Evolutionary conservation across 2,113 vertebrate genomes (phyloP).

Genomic region (Apaloderma vittatum): DNA sequence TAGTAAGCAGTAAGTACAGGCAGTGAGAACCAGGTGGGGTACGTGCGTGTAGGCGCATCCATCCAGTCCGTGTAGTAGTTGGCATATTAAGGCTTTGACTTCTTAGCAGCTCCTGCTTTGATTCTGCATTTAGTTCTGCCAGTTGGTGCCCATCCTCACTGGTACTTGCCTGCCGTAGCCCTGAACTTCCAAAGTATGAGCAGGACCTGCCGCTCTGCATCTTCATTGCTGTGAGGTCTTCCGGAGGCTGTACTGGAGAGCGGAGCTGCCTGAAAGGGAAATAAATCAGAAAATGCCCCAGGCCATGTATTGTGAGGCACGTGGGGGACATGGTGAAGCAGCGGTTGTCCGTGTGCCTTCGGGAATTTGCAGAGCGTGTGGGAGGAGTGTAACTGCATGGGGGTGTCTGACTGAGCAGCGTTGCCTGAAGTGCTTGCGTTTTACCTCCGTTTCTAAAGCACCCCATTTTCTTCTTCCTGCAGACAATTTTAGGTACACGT

Average conservation of each 20-base stretch:
- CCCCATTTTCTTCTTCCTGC: conserved; percentile 60
- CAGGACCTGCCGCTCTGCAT: background rate
- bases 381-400: background rate
- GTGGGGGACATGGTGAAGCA: fast-evolving
- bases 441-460: background rate
- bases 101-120: background rate
- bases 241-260: background rate
- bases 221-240: background rate
- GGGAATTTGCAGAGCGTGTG: background rate
- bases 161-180: background rate
- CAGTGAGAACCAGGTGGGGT: background rate
- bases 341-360: background rate
- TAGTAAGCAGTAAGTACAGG: background rate
- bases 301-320: fast-evolving
- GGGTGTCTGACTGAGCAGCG: background rate
- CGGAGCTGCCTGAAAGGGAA: background rate
- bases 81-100: background rate
- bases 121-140: background rate
- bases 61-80: background rate
- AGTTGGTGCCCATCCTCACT: background rate
- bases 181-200: background rate
- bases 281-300: background rate
- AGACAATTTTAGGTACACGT: conserved; percentile 97
- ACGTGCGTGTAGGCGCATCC: background rate
- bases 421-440: background rate